Conservation (phyloP, 2,113 vertebrate genomes). For the Istiophorus platypterus region DNA sequence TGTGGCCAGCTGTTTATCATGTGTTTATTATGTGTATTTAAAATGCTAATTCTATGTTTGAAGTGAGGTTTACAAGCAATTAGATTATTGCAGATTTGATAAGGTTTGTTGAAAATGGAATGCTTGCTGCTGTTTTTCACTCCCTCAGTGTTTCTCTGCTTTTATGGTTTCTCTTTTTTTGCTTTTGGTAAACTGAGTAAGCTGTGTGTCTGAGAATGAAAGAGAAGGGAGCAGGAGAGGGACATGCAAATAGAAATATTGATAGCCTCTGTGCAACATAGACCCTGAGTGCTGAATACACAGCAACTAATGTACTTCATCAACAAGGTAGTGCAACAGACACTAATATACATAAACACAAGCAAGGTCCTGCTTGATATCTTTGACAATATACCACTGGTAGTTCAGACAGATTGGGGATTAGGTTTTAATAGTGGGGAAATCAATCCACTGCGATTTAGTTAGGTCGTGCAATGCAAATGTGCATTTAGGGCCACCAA, state of each 20-base stretch:
- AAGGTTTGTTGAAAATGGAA: conserved; percentile 45
- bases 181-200: conserved; percentile 40
- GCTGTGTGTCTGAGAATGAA: conserved; percentile 45
- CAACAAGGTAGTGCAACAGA: conserved; percentile 51
- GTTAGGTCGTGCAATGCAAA: conserved; percentile 66
- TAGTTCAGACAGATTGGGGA: conserved; percentile 59
- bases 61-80: conserved; percentile 38
- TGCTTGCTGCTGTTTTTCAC: conserved; percentile 14
- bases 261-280: conserved; percentile 39
- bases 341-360: conserved; percentile 4
- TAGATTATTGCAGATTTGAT: conserved; percentile 37
- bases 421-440: conserved; percentile 36
- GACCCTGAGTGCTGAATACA: conserved; percentile 47
- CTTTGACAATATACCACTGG: conserved; percentile 43
- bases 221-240: conserved; percentile 28
- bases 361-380: conserved; percentile 38
- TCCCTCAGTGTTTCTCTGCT: neutral
- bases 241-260: conserved; percentile 40
- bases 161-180: conserved; percentile 23
- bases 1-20: conserved; percentile 43
- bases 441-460: conserved; percentile 62
- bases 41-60: conserved; percentile 50
- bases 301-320: conserved; percentile 52
- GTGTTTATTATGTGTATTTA: conserved; percentile 45
- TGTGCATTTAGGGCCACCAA: conserved; percentile 49